Percentiles rank a stretch among this genome's conserved stretches.
Evolutionary conservation across 2,797 vertebrate species (phyloP).

Genomic region (Neoniphon sammara): DNA sequence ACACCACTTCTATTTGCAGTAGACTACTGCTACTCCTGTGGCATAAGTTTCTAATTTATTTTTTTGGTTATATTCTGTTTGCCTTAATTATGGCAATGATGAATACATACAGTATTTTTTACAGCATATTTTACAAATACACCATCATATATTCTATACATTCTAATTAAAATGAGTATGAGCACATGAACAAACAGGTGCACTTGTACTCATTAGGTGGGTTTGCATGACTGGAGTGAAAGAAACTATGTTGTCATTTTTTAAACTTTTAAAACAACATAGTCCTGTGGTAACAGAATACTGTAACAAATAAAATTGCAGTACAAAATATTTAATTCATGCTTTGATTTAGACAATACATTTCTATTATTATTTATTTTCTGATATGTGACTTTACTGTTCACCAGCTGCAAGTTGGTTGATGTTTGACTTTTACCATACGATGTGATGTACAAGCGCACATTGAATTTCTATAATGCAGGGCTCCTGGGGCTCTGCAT

Average conservation of each 20-base stretch:
- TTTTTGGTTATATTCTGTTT: not conserved
- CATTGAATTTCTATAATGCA: not conserved
- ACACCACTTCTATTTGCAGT: not conserved
- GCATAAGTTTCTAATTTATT: not conserved
- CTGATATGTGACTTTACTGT: no score
- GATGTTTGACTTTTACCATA: no score
- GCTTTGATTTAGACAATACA: no score
- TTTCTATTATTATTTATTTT: no score
- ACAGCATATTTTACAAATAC: not conserved
- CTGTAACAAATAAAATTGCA: not conserved
- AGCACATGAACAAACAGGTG: constrained; percentile 2
- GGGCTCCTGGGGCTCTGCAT: not conserved
- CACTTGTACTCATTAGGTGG: not conserved
- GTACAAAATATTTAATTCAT: not conserved
- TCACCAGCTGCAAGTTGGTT: no score
- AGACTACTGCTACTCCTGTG: not conserved
- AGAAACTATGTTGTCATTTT: not conserved
- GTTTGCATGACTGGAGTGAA: not conserved
- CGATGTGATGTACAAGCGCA: not conserved
- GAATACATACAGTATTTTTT: not conserved
- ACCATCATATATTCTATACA: no score
- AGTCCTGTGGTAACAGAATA: no score
- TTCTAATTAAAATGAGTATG: not conserved
- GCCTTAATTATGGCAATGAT: not conserved
- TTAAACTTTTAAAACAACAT: not conserved